Evolutionary conservation across 2,888 invertebrate species (phyloP).

Genomic region (Andrena dorsata): DNA sequence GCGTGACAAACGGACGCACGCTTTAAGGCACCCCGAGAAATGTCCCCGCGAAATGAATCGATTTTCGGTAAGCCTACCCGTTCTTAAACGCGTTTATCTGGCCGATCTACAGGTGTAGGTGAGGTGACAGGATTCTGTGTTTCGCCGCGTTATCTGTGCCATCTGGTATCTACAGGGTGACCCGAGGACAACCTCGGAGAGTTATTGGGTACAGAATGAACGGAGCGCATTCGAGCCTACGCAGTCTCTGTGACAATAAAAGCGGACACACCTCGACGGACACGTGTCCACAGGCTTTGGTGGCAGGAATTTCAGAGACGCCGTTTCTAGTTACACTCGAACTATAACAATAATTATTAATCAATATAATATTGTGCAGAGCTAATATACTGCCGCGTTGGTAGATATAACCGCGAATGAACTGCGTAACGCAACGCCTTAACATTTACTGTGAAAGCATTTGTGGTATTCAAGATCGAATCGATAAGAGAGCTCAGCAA

Average conservation of each 20-base stretch:
- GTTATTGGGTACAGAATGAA: slow-evolving; percentile 25
- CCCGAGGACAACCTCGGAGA: slow-evolving; percentile 26
- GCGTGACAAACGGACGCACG: background rate
- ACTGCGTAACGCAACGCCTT: no score
- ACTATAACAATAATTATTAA: background rate
- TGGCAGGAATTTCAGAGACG: slow-evolving; percentile 39
- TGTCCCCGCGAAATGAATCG: background rate
- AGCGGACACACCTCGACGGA: slow-evolving; percentile 50
- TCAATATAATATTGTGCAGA: background rate
- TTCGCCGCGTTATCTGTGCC: slow-evolving; percentile 37
- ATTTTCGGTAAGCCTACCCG: slow-evolving; percentile 18
- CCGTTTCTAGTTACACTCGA: background rate
- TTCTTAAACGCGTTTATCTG: slow-evolving; percentile 32
- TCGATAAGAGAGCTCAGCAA: no score
- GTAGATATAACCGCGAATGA: no score
- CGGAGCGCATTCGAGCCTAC: slow-evolving; percentile 41
- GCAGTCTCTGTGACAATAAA: slow-evolving; percentile 44
- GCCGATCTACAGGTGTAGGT: slow-evolving; percentile 53
- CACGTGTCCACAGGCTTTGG: slow-evolving; percentile 41
- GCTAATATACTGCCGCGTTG: background rate
- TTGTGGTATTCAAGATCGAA: no score
- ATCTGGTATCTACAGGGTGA: slow-evolving; percentile 55
- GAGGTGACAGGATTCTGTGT: slow-evolving; percentile 32
- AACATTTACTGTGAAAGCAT: no score
- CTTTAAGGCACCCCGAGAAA: no score